Evolutionary conservation across 2,888 invertebrate genomes (phyloP), one percentile per base, ranked within the genome.

Genomic region (Ptilodon capucinus): DNA sequence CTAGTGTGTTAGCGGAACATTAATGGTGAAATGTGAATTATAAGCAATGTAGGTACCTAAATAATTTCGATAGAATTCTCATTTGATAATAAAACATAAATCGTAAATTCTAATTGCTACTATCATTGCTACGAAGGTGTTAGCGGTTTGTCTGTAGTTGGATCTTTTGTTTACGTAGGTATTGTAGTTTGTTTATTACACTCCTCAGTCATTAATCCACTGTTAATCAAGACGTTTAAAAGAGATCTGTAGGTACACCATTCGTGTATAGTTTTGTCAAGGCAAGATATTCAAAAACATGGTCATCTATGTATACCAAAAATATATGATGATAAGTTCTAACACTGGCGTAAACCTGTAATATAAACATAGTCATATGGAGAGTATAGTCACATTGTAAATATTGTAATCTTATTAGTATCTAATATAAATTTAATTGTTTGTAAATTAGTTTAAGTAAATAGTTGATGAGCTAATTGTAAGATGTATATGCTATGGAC

Each of bases 41-140:
- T 75, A 71, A 80, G 84, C 77, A 77, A 90, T 88, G 89, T 90
- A 89, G 82, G 90, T 89, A n/a, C n/a, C n/a, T n/a, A 68, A 63
- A 64, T 41, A 44, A 54, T 51, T 60, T 43, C 44, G 46, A 56
- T 54, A 61, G 51, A 66, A 71, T 56, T 71, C 59, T 65, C 62
- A 63, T 76, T 74, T 66, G 49, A 68, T 76, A 77, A 65, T 69
- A 75, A 72, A 68, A n/a, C n/a, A n/a, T n/a, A n/a, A n/a, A n/a
- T n/a, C n/a, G n/a, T n/a, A n/a, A n/a, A n/a, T n/a, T n/a, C n/a
- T n/a, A n/a, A n/a, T n/a, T n/a, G n/a, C n/a, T n/a, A n/a, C n/a
- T n/a, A 48, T 65, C 66, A 65, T 65, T 67, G 66, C 54, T 67
- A 66, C 66, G n/a, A n/a, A n/a, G 61, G 61, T 52, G 56, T 73